A percentile compares a stretch with the other conserved stretches of the same genome.
Conservation (phyloP, 2,797 vertebrate species). For the Smutsia gigantea region DNA sequence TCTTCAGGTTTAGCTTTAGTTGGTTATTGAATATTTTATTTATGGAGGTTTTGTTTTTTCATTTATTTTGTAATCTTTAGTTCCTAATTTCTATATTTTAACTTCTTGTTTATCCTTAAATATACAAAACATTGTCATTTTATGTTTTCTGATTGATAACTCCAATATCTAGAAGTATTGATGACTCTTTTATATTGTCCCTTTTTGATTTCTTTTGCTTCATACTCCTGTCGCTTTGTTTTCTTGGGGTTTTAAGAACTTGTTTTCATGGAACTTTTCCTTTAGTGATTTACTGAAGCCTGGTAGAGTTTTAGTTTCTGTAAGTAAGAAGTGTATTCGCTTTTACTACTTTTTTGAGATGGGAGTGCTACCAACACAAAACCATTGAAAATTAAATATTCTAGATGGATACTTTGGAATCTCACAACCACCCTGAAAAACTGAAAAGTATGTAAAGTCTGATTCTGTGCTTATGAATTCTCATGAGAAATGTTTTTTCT, state of each 20-base stretch:
- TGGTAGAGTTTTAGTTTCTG: not conserved
- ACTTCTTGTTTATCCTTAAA: not conserved
- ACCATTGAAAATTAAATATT: not conserved
- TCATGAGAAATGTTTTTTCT: not conserved
- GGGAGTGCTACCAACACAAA: not conserved
- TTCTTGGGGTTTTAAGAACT: not conserved
- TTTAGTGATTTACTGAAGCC: not conserved
- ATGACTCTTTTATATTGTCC: not conserved
- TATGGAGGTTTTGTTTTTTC: not conserved
- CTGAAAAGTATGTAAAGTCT: not conserved
- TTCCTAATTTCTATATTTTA: not conserved
- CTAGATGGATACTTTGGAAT: not conserved
- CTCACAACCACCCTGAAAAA: not conserved
- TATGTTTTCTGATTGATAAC: not conserved
- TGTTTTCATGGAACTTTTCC: not conserved
- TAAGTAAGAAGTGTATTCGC: not conserved
- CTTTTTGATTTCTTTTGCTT: not conserved
- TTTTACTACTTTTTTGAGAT: not conserved
- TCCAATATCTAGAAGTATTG: not conserved
- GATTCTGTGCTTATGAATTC: not conserved
- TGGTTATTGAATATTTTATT: not conserved
- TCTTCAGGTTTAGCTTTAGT: not conserved
- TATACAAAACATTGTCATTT: not conserved
- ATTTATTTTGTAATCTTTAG: not conserved
- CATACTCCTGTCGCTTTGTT: not conserved